Conservation (phyloP, 2,888 invertebrate genomes). For the Hirudinaria manillensis region DNA sequence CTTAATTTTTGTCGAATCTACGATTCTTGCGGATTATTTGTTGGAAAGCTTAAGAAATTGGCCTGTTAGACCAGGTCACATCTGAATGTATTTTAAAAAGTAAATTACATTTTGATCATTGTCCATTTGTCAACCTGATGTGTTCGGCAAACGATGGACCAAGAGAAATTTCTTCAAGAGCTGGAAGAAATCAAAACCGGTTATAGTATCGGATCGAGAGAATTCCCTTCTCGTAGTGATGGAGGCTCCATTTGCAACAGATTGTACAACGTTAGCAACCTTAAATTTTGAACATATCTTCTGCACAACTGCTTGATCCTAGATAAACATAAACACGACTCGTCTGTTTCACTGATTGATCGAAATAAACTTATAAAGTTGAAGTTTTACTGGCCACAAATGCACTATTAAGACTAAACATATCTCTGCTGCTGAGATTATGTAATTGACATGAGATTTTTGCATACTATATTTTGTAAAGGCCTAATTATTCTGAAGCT, state of each 20-base stretch:
- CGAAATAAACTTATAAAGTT: not conserved
- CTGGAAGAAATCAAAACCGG: slow-evolving; percentile 30
- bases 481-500: too few relatives aligned
- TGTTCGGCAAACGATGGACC: slow-evolving; percentile 28
- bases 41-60: slow-evolving; percentile 6
- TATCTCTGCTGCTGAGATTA: too few relatives aligned
- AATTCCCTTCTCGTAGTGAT: not conserved
- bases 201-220: slow-evolving; percentile 6
- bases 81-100: not conserved
- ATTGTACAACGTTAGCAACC: slow-evolving; percentile 27
- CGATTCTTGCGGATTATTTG: slow-evolving; percentile 12
- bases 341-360: not conserved
- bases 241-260: slow-evolving; percentile 27
- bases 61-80: not conserved
- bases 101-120: not conserved
- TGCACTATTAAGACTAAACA: too few relatives aligned
- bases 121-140: slow-evolving; percentile 10
- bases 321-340: not conserved
- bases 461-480: too few relatives aligned
- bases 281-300: slow-evolving; percentile 8
- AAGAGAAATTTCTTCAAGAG: slow-evolving; percentile 31
- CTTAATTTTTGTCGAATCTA: slow-evolving; percentile 12
- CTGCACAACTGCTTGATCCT: not conserved
- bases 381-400: too few relatives aligned
- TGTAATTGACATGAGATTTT: too few relatives aligned